phyloP scores from a whole-genome alignment of 1,140 invertebrate genomes.

The Steinernema feltiae region DNA sequence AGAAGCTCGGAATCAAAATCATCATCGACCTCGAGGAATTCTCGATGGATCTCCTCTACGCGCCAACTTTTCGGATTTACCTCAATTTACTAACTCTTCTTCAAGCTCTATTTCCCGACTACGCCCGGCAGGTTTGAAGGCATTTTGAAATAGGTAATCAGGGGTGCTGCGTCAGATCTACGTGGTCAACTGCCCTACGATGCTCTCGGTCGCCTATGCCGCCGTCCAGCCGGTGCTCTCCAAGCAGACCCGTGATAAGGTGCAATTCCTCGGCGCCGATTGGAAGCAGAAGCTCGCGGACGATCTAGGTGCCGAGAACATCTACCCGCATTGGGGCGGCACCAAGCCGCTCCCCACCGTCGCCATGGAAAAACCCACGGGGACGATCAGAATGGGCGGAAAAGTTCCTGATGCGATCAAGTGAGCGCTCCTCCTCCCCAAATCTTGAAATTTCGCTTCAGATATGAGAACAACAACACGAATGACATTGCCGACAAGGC shows the following conservation, averaged over 20 bases:
- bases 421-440: background rate
- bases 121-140: background rate
- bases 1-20: conserved; percentile 27
- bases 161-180: background rate
- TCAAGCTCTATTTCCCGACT: conserved; percentile 13
- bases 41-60: conserved; percentile 31
- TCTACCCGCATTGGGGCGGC: conserved; percentile 30
- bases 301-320: conserved; percentile 26
- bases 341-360: conserved; percentile 10
- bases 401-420: conserved; percentile 27
- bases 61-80: conserved; percentile 34
- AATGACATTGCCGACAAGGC: conserved; percentile 15
- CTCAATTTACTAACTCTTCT: conserved; percentile 30
- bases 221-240: conserved; percentile 33
- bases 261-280: conserved; percentile 20
- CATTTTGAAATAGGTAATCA: background rate
- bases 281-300: conserved; percentile 28
- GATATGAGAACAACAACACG: conserved; percentile 6
- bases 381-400: conserved; percentile 30
- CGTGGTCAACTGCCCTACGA: conserved; percentile 31
- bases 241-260: conserved; percentile 32
- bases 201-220: conserved; percentile 32
- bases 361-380: conserved; percentile 15
- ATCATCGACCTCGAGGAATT: conserved; percentile 34
- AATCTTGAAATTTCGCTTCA: background rate